Evolutionary conservation across 2,888 invertebrate species (phyloP).

Genomic region (Dynastes maya): DNA sequence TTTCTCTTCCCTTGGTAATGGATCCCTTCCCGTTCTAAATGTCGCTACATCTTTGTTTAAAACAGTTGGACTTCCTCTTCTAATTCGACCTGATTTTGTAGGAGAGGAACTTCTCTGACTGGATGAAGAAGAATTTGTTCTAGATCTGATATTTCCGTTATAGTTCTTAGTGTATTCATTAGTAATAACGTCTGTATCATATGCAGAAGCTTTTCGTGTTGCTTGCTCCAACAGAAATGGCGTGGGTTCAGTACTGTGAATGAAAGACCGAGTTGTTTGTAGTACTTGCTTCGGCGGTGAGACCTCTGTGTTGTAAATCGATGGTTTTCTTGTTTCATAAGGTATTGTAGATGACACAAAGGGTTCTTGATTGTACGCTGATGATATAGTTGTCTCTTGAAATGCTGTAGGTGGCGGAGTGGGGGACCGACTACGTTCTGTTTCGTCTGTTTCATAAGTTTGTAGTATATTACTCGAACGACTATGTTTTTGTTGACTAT

Average conservation of each 20-base stretch:
- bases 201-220: conserved; percentile 5
- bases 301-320: background rate
- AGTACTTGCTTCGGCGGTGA: background rate
- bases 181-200: background rate
- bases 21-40: conserved; percentile 30
- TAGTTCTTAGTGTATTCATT: background rate
- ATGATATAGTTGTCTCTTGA: background rate
- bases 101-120: conserved; percentile 46
- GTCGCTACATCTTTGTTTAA: conserved; percentile 46
- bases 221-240: background rate
- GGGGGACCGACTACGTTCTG: background rate
- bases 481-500: conserved; percentile 69
- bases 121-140: conserved; percentile 50
- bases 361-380: background rate
- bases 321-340: background rate
- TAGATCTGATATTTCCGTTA: conserved; percentile 33
- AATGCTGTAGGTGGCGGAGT: background rate
- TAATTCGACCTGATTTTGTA: conserved; percentile 32
- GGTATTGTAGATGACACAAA: background rate
- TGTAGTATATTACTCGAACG: background rate
- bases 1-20: conserved; percentile 24
- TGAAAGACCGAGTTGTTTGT: background rate
- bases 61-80: conserved; percentile 50
- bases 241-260: background rate
- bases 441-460: conserved; percentile 23